These are phyloP conservation scores for Brachionus sp. DNA, from an alignment of 1,140 invertebrate species.

Conservation along the genomic window DNA sequence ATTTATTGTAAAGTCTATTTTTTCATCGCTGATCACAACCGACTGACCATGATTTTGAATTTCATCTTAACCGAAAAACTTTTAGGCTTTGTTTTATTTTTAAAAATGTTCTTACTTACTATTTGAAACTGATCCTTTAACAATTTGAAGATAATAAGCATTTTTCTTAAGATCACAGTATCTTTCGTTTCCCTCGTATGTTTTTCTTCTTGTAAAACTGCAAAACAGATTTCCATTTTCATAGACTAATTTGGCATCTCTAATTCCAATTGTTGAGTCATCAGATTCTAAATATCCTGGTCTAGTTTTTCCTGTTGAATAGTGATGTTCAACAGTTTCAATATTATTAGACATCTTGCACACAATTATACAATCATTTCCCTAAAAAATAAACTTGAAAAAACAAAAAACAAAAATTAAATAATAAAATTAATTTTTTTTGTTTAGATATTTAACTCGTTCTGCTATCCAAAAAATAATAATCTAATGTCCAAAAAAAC, in stretches of 20 bases:
- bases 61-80: not conserved
- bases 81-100: not conserved
- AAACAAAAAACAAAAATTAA: too few relatives aligned
- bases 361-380: conserved; percentile 21
- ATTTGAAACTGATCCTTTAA: not conserved
- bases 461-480: too few relatives aligned
- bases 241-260: not conserved
- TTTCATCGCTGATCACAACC: not conserved
- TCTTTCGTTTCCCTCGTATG: not conserved
- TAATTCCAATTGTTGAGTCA: conserved; percentile 27
- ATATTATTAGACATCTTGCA: not conserved
- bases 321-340: not conserved
- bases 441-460: too few relatives aligned
- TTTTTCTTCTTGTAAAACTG: not conserved
- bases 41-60: conserved; percentile 16
- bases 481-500: too few relatives aligned
- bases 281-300: conserved; percentile 3
- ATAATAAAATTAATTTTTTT: too few relatives aligned
- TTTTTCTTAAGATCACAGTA: not conserved
- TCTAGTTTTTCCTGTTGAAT: not conserved
- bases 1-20: conserved; percentile 10
- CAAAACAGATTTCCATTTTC: conserved; percentile 2
- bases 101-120: not conserved
- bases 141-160: not conserved
- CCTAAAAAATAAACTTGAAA: too few relatives aligned